Percentiles rank a stretch among this genome's conserved stretches.
phyloP scores from a whole-genome alignment of 2,888 invertebrate species.

The Ichneumon xanthorius region DNA sequence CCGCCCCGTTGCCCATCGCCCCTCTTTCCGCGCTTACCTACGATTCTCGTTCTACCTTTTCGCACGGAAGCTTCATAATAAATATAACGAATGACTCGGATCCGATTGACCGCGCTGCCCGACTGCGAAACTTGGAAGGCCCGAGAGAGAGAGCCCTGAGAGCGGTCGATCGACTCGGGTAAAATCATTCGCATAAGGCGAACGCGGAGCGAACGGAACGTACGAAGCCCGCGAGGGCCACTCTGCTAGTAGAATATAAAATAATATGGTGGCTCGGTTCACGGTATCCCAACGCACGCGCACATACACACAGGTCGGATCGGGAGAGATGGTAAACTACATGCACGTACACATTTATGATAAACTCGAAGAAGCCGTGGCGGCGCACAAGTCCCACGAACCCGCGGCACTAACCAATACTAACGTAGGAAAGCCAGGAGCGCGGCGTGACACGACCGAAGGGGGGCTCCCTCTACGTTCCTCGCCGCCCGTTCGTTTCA shows the following conservation, averaged over 20 bases:
- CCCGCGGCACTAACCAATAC: constrained; percentile 56
- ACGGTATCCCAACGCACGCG: constrained; percentile 75
- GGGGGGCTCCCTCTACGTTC: constrained; percentile 50
- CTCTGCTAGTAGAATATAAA: constrained; percentile 75
- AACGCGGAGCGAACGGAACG: constrained; percentile 38
- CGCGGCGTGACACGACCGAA: constrained; percentile 64
- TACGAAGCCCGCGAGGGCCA: constrained; percentile 62
- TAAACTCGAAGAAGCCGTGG: constrained; percentile 51
- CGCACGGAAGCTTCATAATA: constrained; percentile 42
- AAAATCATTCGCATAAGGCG: constrained; percentile 46
- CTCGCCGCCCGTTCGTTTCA: constrained; percentile 27
- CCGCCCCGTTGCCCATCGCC: constrained; percentile 9
- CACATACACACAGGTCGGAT: constrained; percentile 68
- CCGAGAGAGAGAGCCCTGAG: constrained; percentile 4
- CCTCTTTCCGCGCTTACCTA: constrained; percentile 53
- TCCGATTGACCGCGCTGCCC: constrained; percentile 16
- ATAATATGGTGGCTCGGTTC: constrained; percentile 80
- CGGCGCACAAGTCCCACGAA: constrained; percentile 52
- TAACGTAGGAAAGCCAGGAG: constrained; percentile 30
- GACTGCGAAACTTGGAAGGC: constrained; percentile 23
- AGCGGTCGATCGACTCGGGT: constrained; percentile 41
- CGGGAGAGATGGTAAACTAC: constrained; percentile 54
- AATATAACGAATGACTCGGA: constrained; percentile 9
- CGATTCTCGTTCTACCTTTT: constrained; percentile 63
- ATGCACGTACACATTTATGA: constrained; percentile 13